Evolutionary conservation across 2,888 invertebrate species (phyloP).

Genomic region (Pandemis heparana): DNA sequence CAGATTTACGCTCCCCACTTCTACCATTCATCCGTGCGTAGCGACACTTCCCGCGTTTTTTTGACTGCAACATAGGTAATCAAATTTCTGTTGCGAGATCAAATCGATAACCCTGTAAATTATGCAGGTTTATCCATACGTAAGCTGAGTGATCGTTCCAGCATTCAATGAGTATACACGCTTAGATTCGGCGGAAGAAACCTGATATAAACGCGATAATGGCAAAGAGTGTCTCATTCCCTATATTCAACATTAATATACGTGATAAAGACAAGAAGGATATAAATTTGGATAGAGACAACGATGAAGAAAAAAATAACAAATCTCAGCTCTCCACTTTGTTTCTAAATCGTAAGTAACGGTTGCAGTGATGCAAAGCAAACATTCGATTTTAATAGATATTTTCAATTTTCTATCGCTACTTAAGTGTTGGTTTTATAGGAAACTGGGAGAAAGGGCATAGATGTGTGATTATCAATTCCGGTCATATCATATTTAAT

Average conservation of each 20-base stretch:
- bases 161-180: slow-evolving; percentile 7
- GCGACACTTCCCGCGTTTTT: slow-evolving; percentile 53
- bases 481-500: not conserved
- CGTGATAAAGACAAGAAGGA: slow-evolving; percentile 62
- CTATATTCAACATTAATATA: slow-evolving; percentile 73
- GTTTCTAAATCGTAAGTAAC: slow-evolving; percentile 74
- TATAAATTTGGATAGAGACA: slow-evolving; percentile 48
- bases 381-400: not conserved
- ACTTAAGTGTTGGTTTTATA: not conserved
- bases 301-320: slow-evolving; percentile 57
- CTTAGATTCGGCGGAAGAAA: slow-evolving; percentile 15
- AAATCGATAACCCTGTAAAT: slow-evolving; percentile 25
- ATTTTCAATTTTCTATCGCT: not conserved
- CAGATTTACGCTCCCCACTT: slow-evolving; percentile 40
- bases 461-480: not conserved
- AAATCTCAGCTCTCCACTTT: slow-evolving; percentile 65
- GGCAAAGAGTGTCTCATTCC: slow-evolving; percentile 72
- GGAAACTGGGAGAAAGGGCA: not conserved
- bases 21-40: slow-evolving; percentile 45
- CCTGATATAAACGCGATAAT: slow-evolving; percentile 50
- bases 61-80: slow-evolving; percentile 1
- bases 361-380: not conserved
- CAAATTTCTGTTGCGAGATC: slow-evolving; percentile 18
- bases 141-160: slow-evolving; percentile 17
- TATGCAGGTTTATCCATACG: slow-evolving; percentile 41